These are phyloP conservation scores for Mesoclemmys tuberculata DNA, from an alignment of 2,113 vertebrate genomes.

Conservation along the genomic window DNA sequence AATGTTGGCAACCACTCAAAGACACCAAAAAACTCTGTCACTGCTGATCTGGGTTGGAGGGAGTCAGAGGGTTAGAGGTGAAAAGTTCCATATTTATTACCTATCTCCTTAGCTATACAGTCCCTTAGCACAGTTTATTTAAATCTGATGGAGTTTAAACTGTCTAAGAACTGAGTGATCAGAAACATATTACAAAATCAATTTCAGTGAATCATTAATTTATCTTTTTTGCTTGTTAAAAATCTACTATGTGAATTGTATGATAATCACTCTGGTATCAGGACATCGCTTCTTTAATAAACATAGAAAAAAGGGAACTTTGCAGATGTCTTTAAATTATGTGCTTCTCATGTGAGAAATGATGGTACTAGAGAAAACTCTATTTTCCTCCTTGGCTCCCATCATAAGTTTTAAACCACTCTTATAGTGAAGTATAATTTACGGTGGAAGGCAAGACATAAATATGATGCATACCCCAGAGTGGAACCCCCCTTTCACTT, in stretches of 20 bases:
- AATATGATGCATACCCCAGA: neutral
- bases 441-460: neutral
- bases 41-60: neutral
- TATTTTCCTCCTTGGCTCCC: neutral
- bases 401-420: neutral
- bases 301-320: neutral
- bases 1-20: neutral
- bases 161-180: neutral
- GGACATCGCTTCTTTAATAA: neutral
- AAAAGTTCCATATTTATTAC: neutral
- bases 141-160: neutral
- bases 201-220: neutral
- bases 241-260: neutral
- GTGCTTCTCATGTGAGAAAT: neutral
- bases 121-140: neutral
- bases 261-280: neutral
- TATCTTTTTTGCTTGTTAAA: neutral
- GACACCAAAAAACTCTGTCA: rapidly evolving
- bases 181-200: neutral
- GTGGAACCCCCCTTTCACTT: neutral
- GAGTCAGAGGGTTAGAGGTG: neutral
- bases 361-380: neutral
- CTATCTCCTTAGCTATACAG: neutral
- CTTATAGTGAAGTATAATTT: neutral
- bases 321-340: neutral